Evolutionary conservation across 2,888 invertebrate genomes (phyloP).

Genomic region (Nemapogon koenigi): DNA sequence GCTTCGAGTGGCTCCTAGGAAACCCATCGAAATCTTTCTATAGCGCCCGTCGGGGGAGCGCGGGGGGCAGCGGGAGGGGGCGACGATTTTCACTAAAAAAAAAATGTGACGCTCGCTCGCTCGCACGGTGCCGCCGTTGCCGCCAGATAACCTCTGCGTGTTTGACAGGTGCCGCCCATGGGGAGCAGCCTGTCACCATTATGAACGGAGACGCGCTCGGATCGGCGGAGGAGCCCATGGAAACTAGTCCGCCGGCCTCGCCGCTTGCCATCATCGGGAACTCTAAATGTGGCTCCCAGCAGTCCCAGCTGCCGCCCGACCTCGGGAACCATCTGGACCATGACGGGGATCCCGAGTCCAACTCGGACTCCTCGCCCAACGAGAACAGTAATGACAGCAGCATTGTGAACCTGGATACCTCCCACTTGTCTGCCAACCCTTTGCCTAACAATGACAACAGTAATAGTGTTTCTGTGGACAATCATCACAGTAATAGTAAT

Average conservation of each 20-base stretch:
- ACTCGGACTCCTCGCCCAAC: neutral
- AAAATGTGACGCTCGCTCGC: slow-evolving; percentile 41
- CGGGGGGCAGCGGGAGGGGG: slow-evolving; percentile 26
- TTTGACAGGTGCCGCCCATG: slow-evolving; percentile 39
- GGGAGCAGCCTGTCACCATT: slow-evolving; percentile 31
- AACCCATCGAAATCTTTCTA: neutral
- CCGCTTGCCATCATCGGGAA: slow-evolving; percentile 12
- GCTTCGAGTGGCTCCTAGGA: neutral
- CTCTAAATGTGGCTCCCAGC: slow-evolving; percentile 1
- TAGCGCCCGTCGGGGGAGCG: slow-evolving; percentile 43
- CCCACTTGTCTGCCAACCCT: neutral
- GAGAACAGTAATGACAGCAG: slow-evolving; percentile 6
- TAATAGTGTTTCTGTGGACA: slow-evolving; percentile 19
- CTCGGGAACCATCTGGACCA: slow-evolving; percentile 1
- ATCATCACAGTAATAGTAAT: slow-evolving; percentile 26
- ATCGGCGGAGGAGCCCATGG: slow-evolving; percentile 39
- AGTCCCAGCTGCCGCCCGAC: slow-evolving; percentile 11
- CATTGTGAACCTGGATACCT: slow-evolving; percentile 9
- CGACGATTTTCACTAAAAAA: slow-evolving; percentile 32
- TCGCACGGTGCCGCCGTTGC: slow-evolving; percentile 27
- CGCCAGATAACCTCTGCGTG: slow-evolving; percentile 32
- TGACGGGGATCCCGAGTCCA: neutral
- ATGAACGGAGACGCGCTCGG: slow-evolving; percentile 51
- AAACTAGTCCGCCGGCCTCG: slow-evolving; percentile 20
- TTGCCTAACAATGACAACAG: slow-evolving; percentile 20